Evolutionary conservation across 2,797 vertebrate genomes (phyloP).

Genomic region (Morelia viridis): DNA sequence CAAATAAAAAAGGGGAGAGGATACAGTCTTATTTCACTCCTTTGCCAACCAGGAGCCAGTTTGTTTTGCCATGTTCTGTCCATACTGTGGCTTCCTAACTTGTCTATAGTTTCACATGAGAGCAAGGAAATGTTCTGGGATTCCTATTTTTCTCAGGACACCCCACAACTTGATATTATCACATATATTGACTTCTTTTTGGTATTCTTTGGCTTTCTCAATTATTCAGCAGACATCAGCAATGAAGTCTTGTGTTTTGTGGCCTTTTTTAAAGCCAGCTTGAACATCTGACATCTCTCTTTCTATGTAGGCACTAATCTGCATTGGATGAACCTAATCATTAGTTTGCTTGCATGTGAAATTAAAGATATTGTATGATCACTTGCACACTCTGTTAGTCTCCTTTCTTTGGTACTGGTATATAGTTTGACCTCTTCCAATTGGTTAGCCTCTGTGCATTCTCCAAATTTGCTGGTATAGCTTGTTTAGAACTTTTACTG

Average conservation of each 20-base stretch:
- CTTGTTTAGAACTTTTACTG: not conserved
- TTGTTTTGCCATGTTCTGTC: not conserved
- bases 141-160: not conserved
- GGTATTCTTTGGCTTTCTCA: not conserved
- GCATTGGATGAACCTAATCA: not conserved
- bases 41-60: not conserved
- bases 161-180: not conserved
- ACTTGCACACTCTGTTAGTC: not conserved
- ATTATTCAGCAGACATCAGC: not conserved
- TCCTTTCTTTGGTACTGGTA: not conserved
- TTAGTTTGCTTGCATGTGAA: not conserved
- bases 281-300: not conserved
- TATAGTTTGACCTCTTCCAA: not conserved
- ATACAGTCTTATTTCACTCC: not conserved
- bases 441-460: not conserved
- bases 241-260: not conserved
- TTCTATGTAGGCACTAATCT: not conserved
- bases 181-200: not conserved
- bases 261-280: not conserved
- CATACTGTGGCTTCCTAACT: not conserved
- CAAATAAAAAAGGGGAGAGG: not conserved
- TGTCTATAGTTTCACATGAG: not conserved
- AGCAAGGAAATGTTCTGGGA: not conserved
- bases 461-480: not conserved
- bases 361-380: not conserved